Evolutionary conservation across 2,113 vertebrate species (phyloP).

Genomic region (Indri indri): DNA sequence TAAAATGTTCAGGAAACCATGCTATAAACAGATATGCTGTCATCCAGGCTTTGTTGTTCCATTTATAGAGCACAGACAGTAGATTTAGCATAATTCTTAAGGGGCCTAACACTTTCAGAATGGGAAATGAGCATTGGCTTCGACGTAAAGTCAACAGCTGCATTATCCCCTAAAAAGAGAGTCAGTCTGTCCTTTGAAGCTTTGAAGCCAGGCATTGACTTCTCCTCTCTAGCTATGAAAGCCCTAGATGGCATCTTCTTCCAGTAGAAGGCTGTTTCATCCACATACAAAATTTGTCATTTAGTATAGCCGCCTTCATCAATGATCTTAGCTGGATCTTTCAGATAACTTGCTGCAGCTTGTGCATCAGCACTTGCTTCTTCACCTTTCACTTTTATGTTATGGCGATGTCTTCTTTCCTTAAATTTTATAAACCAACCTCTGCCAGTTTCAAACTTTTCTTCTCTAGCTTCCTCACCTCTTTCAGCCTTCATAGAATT

Average conservation of each 20-base stretch:
- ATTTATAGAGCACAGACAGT: not conserved
- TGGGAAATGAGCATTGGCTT: not conserved
- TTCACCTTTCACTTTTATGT: not conserved
- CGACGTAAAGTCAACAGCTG: not conserved
- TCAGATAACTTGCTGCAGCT: not conserved
- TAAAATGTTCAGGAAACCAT: not conserved
- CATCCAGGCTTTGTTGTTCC: not conserved
- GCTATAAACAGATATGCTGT: not conserved
- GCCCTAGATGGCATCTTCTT: not conserved
- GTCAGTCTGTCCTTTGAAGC: not conserved
- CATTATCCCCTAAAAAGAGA: not conserved
- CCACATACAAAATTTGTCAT: not conserved
- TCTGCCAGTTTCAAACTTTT: not conserved
- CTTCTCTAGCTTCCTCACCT: not conserved
- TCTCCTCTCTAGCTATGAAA: not conserved
- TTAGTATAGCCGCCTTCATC: not conserved
- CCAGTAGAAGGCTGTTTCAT: not conserved
- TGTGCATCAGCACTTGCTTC: not conserved
- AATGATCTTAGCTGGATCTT: not conserved
- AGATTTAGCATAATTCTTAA: not conserved
- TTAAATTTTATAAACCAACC: not conserved
- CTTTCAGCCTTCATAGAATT: not conserved
- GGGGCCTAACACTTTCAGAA: not conserved
- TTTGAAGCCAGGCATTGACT: not conserved
- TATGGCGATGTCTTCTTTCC: not conserved